Conservation (phyloP, 2,888 invertebrate genomes). For the Microctonus aethiopoides region DNA sequence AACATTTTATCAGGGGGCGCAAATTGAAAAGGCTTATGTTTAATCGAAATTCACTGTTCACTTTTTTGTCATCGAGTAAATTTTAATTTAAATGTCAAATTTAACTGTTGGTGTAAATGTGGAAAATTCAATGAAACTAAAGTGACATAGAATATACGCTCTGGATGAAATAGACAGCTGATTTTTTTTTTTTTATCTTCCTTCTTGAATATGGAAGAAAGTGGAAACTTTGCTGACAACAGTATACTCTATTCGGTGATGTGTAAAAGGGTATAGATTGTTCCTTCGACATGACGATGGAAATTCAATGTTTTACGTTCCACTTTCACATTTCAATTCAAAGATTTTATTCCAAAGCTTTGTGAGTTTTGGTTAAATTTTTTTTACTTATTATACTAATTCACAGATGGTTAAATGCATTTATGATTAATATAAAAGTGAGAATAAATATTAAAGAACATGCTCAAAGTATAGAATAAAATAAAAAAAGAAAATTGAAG, state of each 20-base stretch:
- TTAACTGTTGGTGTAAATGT: not conserved
- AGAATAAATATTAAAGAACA: constrained; percentile 13
- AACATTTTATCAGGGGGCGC: not conserved
- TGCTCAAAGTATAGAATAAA: not conserved
- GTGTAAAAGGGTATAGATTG: constrained; percentile 13
- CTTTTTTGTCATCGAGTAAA: not conserved
- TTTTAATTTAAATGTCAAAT: constrained; percentile 14
- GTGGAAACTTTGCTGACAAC: not conserved
- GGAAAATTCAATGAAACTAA: not conserved
- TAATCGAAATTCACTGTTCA: constrained; percentile 2
- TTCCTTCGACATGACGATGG: constrained; percentile 5
- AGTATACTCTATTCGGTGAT: not conserved
- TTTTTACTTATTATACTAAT: not conserved
- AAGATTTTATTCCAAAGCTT: not conserved
- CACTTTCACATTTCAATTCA: constrained; percentile 10
- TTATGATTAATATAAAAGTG: constrained; percentile 9
- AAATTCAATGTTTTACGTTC: constrained; percentile 21
- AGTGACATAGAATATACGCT: not conserved
- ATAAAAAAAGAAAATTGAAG: constrained; percentile 6
- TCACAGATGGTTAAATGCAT: not conserved
- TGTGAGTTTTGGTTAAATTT: not conserved
- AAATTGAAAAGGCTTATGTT: constrained; percentile 9
- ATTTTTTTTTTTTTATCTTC: not conserved
- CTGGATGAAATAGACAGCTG: not conserved
- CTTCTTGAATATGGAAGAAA: not conserved